Percentiles rank a stretch among this genome's conserved stretches.
Conservation (phyloP, 2,113 vertebrate species). For the Oreochromis aureus region DNA sequence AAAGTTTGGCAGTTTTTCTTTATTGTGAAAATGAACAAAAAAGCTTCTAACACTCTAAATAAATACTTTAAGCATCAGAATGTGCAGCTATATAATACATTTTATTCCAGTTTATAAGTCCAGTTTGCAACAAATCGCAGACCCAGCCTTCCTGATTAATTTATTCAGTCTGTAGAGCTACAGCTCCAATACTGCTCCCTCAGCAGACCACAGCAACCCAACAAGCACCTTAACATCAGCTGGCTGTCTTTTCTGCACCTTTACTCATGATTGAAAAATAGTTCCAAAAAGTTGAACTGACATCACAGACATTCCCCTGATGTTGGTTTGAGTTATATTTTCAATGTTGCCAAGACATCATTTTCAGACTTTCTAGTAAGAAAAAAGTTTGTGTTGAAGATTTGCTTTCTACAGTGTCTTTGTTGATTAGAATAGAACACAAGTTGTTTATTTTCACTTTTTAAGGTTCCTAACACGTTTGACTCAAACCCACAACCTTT, state of each 20-base stretch:
- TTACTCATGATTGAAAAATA: background rate
- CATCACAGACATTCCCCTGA: background rate
- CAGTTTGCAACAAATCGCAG: background rate
- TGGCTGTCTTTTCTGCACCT: background rate
- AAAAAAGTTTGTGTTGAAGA: background rate
- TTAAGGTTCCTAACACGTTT: background rate
- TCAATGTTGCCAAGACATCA: background rate
- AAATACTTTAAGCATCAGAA: background rate
- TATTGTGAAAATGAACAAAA: background rate
- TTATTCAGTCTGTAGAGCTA: background rate
- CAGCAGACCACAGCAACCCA: background rate
- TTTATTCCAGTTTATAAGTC: background rate
- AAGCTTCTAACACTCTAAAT: background rate
- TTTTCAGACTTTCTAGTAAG: background rate
- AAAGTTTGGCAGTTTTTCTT: background rate
- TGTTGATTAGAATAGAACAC: background rate
- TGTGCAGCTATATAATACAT: fast-evolving
- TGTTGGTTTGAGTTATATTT: background rate
- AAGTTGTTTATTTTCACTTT: background rate
- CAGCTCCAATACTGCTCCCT: fast-evolving
- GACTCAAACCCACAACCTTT: background rate
- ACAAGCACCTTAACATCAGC: background rate
- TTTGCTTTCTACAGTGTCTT: background rate
- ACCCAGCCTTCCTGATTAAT: background rate
- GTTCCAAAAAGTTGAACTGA: background rate